These are phyloP conservation scores for Baryphthengus martii DNA, from an alignment of 2,113 vertebrate genomes.

Conservation along the genomic window DNA sequence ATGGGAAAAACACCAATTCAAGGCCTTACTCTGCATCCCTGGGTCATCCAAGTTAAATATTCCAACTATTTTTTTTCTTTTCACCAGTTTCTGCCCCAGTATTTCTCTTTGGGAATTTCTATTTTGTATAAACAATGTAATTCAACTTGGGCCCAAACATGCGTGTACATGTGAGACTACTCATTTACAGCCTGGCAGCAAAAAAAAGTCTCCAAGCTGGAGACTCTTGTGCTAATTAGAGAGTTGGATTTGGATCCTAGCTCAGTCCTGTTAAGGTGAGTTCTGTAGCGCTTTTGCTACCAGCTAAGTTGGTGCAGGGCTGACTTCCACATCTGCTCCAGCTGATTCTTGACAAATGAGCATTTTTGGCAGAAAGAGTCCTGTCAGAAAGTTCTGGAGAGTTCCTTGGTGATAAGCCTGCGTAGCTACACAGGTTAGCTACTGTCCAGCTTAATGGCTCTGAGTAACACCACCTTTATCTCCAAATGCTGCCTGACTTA, in stretches of 20 bases:
- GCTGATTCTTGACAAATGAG: not conserved
- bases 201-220: not conserved
- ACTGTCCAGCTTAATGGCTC: not conserved
- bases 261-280: not conserved
- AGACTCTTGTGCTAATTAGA: not conserved
- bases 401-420: not conserved
- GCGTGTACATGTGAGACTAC: not conserved
- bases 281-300: not conserved
- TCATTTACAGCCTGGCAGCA: not conserved
- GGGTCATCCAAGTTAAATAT: not conserved
- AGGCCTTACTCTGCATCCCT: not conserved
- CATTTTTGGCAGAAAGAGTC: not conserved
- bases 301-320: not conserved
- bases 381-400: not conserved
- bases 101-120: not conserved
- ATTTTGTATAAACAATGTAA: not conserved
- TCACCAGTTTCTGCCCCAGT: not conserved
- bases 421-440: not conserved
- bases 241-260: not conserved
- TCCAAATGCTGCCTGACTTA: not conserved
- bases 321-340: not conserved
- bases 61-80: not conserved
- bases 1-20: not conserved
- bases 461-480: not conserved
- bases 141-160: not conserved